Evolutionary conservation across 2,888 invertebrate species (phyloP), one percentile per base, ranked within the genome.

Genomic region (Scaptomyza parva): DNA sequence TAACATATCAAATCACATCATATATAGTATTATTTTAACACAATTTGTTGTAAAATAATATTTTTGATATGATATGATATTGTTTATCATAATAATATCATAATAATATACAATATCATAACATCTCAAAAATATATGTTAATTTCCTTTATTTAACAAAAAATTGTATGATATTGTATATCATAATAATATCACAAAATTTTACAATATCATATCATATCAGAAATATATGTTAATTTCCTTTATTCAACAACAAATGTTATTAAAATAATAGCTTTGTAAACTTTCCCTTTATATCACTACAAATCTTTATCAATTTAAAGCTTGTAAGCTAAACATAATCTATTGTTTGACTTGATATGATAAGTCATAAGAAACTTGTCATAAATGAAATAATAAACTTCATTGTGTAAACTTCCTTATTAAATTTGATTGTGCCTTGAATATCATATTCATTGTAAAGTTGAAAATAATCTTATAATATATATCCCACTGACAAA

Each of bases 391-490:
- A 72, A 57, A 64, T 51, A 61, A 70, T 76, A 58, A 62, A 67
- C 59, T 64, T 62, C 60, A 66, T 75, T 77, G 47, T 68, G 54
- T 30, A 60, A 44, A 52, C 63, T 80, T 79, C 67, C 70, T 58
- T 24, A 70, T 61, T 58, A 30, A 81, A 70, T 78, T 70, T 62
- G 64, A 80, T 83, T 67, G 72, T 67, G 55, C 60, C 43, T 53
- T 48, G 50, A 52, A 72, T 35, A 55, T 62, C 17, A 52, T 20
- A 47, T 48, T 57, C 64, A 60, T 66, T 70, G 61, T 61, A 8
- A 12, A 50, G 67, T 86, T 66, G 53, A 73, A 76, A 73, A 69
- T 55, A 70, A 73, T 55, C 53, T 70, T 75, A 69, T 55, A 70
- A 73, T 55, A 54, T 70, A 53, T 59, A 51, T 7, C 59, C 33